Percentiles rank a stretch among this genome's conserved stretches.
Evolutionary conservation across 2,888 invertebrate genomes (phyloP).

Genomic region (Chrysotoxum bicinctum): DNA sequence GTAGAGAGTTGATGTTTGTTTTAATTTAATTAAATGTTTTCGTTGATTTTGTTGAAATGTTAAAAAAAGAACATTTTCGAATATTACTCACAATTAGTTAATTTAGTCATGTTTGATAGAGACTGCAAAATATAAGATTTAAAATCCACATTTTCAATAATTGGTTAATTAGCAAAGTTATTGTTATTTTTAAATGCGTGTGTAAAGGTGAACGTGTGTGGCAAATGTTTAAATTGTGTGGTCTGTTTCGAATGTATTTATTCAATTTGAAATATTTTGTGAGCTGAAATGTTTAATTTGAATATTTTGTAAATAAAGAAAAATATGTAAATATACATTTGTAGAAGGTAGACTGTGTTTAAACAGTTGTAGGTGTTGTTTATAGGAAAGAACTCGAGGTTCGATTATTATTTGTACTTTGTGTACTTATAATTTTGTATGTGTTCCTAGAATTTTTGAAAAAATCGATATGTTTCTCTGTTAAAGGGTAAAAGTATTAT

Average conservation of each 20-base stretch:
- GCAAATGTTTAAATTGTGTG: not conserved
- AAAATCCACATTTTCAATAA: not conserved
- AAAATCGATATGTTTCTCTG: too few relatives aligned
- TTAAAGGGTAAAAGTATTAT: too few relatives aligned
- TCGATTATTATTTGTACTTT: too few relatives aligned
- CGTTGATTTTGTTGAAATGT: not conserved
- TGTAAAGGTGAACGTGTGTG: not conserved
- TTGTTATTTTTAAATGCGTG: too few relatives aligned
- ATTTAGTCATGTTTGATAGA: not conserved
- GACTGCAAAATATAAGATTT: not conserved
- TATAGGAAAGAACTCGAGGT: too few relatives aligned
- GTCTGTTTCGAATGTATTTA: not conserved
- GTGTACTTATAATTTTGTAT: too few relatives aligned
- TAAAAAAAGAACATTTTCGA: not conserved
- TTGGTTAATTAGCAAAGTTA: not conserved
- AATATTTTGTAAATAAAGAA: not conserved
- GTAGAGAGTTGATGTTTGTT: too few relatives aligned
- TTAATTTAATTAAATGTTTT: not conserved
- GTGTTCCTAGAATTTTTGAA: too few relatives aligned
- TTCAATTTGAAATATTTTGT: not conserved
- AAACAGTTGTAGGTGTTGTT: too few relatives aligned
- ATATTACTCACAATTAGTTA: not conserved
- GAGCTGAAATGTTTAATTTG: not conserved
- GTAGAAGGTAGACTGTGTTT: too few relatives aligned
- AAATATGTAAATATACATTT: too few relatives aligned